Evolutionary conservation across 2,888 invertebrate species (phyloP).

Genomic region (Smittia sp.): DNA sequence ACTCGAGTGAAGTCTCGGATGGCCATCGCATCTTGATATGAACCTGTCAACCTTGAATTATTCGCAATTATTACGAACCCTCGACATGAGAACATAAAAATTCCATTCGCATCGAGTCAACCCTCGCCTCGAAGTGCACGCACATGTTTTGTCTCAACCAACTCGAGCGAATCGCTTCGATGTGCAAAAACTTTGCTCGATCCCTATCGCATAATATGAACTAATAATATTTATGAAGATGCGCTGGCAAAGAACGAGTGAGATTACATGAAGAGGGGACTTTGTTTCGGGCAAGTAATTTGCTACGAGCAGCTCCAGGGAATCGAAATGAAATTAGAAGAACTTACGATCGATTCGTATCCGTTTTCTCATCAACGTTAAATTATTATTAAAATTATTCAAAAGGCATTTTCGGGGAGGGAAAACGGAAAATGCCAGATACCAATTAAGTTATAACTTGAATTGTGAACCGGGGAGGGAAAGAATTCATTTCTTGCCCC

Average conservation of each 20-base stretch:
- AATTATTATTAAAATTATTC: slow-evolving; percentile 21
- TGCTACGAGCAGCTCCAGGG: slow-evolving; percentile 1
- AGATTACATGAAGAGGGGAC: slow-evolving; percentile 10
- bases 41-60: slow-evolving; percentile 23
- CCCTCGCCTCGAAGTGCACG: not conserved
- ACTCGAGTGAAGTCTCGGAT: not conserved
- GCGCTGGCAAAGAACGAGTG: not conserved
- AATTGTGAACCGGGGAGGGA: not conserved
- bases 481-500: not conserved
- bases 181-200: not conserved
- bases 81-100: not conserved
- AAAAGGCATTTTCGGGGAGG: not conserved
- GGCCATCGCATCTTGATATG: not conserved
- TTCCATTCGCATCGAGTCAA: not conserved
- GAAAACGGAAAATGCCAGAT: slow-evolving; percentile 9
- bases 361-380: not conserved
- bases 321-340: slow-evolving; percentile 18
- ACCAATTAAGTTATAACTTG: slow-evolving; percentile 19
- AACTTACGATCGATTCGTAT: not conserved
- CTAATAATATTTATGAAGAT: slow-evolving; percentile 33
- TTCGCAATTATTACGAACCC: slow-evolving; percentile 11
- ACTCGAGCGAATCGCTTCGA: not conserved
- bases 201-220: slow-evolving; percentile 18
- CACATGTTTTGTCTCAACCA: slow-evolving; percentile 11
- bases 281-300: not conserved